Evolutionary conservation across 92 coral and sea anemone genomes (phyloP).

Genomic region (Umimayanthus kanabou): DNA sequence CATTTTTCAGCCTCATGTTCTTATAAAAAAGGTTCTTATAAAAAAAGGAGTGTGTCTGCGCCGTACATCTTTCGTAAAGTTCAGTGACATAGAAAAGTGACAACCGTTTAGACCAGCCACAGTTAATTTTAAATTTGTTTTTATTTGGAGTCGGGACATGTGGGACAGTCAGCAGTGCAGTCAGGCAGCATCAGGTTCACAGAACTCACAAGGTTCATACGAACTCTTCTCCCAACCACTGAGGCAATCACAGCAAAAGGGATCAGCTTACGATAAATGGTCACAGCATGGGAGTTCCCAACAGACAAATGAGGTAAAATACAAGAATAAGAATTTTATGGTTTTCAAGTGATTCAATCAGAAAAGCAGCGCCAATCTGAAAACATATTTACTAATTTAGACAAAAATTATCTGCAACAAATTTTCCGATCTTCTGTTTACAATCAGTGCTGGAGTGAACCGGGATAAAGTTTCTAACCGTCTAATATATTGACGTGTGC

Average conservation of each 20-base stretch:
- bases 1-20: too few species aligned
- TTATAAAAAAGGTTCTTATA: too few species aligned
- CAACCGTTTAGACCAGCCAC: background rate
- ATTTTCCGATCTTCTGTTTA: too few species aligned
- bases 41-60: background rate
- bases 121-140: background rate
- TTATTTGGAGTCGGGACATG: conserved; percentile 61
- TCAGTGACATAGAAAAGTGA: too few species aligned
- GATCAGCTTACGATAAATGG: conserved; percentile 63
- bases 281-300: conserved; percentile 66
- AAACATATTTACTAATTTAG: background rate
- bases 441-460: too few species aligned
- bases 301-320: conserved; percentile 71
- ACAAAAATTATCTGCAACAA: background rate
- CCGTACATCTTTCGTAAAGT: background rate
- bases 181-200: conserved; percentile 78
- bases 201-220: conserved; percentile 86
- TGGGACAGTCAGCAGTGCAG: conserved; percentile 90
- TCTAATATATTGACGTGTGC: too few species aligned
- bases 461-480: too few species aligned
- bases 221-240: conserved; percentile 79
- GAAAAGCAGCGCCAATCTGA: background rate
- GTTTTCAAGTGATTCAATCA: background rate
- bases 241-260: conserved; percentile 64
- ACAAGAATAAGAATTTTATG: background rate